Evolutionary conservation across 2,113 vertebrate species (phyloP), one percentile per base, ranked within the genome.

Genomic region (Sula dactylatra): DNA sequence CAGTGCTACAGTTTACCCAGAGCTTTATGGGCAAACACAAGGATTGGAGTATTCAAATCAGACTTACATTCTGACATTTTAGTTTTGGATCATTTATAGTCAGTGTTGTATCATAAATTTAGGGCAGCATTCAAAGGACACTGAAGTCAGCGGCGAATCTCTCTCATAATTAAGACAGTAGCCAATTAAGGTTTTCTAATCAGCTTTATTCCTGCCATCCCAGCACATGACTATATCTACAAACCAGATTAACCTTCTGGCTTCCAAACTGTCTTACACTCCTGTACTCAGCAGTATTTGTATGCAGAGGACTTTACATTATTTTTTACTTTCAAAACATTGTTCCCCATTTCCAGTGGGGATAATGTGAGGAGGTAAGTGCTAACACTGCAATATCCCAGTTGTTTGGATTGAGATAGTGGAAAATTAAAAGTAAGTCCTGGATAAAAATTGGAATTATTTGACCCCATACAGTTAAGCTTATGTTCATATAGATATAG

Each of bases 21-120:
- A 91, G 93, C 89, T 94, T 90, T 73, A 31, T 55, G 7, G 22
- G 85, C 84, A 97, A 96, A 97, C 90, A 93, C 65, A 91, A 73
- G 58, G 73, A 69, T 72, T 0, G 4, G 67, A 61, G 58, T 56
- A 66, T 83, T 90, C 42, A 94, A 87, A 95, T 62, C 74, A 93
- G 77, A 90, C 27, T 79, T n/a, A 20, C 4, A 0, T 73, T 79
- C 54, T 87, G 84, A 77, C 26, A 17, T 58, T 80, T 79, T 9
- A 3, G 70, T 56, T 89, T 56, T 62, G 16, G 25, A 19, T 72
- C 49, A 8, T 87, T 92, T 86, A 26, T 14, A 81, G 79, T 9
- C 26, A 16, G 19, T 38, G 27, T 3, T 26, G 62, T 27, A 38
- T 45, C 67, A 42, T 19, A 74, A 86, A 54, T 77, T 88, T 52